phyloP scores from a whole-genome alignment of 2,888 invertebrate genomes.

The Orgyia antiqua region DNA sequence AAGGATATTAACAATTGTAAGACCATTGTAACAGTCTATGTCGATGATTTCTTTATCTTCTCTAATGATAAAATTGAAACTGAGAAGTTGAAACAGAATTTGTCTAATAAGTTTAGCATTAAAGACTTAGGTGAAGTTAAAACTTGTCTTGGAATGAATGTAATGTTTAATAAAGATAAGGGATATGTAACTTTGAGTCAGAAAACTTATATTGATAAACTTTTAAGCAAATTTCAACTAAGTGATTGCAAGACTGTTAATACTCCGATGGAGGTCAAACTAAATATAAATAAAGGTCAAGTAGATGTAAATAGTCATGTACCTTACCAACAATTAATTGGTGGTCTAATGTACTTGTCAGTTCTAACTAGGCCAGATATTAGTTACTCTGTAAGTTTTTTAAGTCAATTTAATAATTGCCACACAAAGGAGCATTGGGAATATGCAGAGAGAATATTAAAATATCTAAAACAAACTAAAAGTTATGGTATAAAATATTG shows the following conservation, averaged over 20 bases:
- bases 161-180: slow-evolving; percentile 1
- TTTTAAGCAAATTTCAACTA: neutral
- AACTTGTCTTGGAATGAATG: slow-evolving; percentile 4
- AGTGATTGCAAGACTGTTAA: neutral
- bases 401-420: slow-evolving; percentile 2
- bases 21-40: neutral
- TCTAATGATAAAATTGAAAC: neutral
- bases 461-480: slow-evolving; percentile 1
- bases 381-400: neutral
- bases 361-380: slow-evolving; percentile 2
- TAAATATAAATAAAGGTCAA: slow-evolving; percentile 1
- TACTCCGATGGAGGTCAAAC: slow-evolving; percentile 7
- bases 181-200: slow-evolving; percentile 1
- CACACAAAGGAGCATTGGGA: slow-evolving; percentile 1
- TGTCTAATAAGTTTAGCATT: slow-evolving; percentile 2
- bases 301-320: neutral
- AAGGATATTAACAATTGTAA: neutral
- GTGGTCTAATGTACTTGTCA: slow-evolving; percentile 1
- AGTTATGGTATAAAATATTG: neutral
- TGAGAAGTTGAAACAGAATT: neutral
- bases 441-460: slow-evolving; percentile 2
- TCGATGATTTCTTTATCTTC: slow-evolving; percentile 2
- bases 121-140: slow-evolving; percentile 2
- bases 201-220: neutral
- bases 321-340: slow-evolving; percentile 2